Evolutionary conservation across 2,888 invertebrate genomes (phyloP), one percentile per base, ranked within the genome.

Genomic region (Pheosia tremula): DNA sequence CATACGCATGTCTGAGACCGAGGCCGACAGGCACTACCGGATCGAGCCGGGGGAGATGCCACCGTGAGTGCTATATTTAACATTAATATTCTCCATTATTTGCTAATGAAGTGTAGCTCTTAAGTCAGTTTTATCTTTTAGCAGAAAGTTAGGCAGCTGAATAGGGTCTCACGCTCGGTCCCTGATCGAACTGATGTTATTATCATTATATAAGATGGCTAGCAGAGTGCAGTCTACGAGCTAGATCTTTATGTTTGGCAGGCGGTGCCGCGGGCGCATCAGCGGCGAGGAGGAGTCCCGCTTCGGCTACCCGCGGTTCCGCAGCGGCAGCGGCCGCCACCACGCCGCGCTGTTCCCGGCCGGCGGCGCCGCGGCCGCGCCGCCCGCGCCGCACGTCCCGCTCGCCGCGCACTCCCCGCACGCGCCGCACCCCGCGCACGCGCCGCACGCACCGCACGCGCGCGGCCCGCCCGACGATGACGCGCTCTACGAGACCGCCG

Each of bases 1-100:
- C 82, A 97, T 98, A 83, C 92, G 96, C 74, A 96, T 97, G 95
- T 97, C 98, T 62, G 98, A 98, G 90, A 97, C 97, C 59, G 98
- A 98, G 87, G 97, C 97, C 59, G 98, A 98, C 87, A 95, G 98
- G 62, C 97, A 97, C 89, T 97, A 97, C 90, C 95, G 97, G 91
- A 95, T 97, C 90, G 98, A 98, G 60, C 84, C 94, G 94, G 85
- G 81, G 8, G 91, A 92, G 49, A 85, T 89, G 60, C 83, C 88
- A 53, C 81, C 97, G 93, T 93, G 55, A 89, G 91, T 45, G 4
- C 9, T n/a, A 47, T n/a, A 11, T 36, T 3, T 7, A 7, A 43
- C 43, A 8, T 43, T 0, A 24, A 24, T 24, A 8, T 10, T 8
- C 43, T 43, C 10, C 9, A 43, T 43, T 43, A 8, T 6, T 8